A percentile compares a stretch with the other conserved stretches of the same genome.
Conservation (phyloP, 2,797 vertebrate genomes). For the Xenops minutus region DNA sequence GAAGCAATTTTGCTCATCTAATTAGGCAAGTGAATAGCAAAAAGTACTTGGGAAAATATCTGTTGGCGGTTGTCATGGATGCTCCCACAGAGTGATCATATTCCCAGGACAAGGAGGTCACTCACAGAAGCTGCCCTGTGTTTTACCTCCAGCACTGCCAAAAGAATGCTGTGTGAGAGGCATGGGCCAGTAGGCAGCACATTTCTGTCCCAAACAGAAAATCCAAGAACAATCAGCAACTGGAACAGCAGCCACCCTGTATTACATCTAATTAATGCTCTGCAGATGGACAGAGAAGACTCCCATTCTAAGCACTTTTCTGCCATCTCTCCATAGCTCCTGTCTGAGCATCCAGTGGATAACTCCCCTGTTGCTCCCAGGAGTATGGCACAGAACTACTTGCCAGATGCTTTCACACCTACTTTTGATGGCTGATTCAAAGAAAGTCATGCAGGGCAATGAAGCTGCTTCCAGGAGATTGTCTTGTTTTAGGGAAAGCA, state of each 20-base stretch:
- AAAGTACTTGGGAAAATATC: neutral
- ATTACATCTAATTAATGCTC: neutral
- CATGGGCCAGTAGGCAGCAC: rapidly evolving
- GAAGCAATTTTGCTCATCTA: neutral
- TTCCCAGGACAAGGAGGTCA: neutral
- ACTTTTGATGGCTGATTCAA: neutral
- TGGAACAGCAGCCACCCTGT: neutral
- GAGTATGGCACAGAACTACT: neutral
- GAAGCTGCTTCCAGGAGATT: neutral
- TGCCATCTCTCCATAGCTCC: neutral
- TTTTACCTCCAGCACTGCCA: neutral
- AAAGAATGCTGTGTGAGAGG: neutral
- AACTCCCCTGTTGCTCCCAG: neutral
- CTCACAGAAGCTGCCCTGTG: rapidly evolving
- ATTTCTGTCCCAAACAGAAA: neutral
- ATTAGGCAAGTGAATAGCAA: neutral
- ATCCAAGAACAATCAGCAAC: neutral
- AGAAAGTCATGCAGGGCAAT: neutral
- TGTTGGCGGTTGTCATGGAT: neutral
- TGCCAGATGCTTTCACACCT: neutral
- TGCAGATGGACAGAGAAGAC: neutral
- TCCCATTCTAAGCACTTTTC: neutral
- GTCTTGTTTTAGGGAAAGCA: neutral
- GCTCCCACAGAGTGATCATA: neutral
- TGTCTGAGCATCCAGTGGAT: neutral